Percentiles rank a stretch among this genome's conserved stretches.
Conservation (phyloP, 1,140 invertebrate genomes). For the Drosophila mauritiana region DNA sequence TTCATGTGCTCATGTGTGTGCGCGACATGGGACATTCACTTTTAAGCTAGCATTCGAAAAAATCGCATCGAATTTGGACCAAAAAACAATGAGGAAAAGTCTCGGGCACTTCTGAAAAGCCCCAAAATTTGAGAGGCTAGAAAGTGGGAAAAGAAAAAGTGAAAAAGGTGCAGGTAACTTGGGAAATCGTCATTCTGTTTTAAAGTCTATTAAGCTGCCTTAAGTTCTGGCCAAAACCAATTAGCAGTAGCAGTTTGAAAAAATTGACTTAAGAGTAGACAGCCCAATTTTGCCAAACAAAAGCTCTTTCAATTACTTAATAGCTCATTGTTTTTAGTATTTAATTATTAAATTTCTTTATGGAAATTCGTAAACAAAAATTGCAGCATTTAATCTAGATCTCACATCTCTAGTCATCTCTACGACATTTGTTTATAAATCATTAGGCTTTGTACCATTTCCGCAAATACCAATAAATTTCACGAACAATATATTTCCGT, state of each 20-base stretch:
- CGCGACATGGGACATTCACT: constrained; percentile 38
- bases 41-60: constrained; percentile 53
- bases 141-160: background rate
- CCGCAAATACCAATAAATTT: constrained; percentile 11
- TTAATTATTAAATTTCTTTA: too few species aligned
- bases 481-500: constrained; percentile 4
- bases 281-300: background rate
- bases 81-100: constrained; percentile 23
- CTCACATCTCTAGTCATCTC: too few species aligned
- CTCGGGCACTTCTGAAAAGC: background rate
- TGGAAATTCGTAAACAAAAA: too few species aligned
- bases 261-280: background rate
- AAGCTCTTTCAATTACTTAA: background rate
- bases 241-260: constrained; percentile 11
- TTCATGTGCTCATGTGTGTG: constrained; percentile 11
- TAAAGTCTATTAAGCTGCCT: background rate
- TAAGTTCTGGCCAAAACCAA: background rate
- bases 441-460: background rate
- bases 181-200: background rate
- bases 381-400: background rate
- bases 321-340: background rate
- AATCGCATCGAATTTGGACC: constrained; percentile 17
- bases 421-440: background rate
- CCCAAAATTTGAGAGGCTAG: background rate
- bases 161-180: background rate